Evolutionary conservation across 2,888 invertebrate species (phyloP).

Genomic region (Lingula anatina): DNA sequence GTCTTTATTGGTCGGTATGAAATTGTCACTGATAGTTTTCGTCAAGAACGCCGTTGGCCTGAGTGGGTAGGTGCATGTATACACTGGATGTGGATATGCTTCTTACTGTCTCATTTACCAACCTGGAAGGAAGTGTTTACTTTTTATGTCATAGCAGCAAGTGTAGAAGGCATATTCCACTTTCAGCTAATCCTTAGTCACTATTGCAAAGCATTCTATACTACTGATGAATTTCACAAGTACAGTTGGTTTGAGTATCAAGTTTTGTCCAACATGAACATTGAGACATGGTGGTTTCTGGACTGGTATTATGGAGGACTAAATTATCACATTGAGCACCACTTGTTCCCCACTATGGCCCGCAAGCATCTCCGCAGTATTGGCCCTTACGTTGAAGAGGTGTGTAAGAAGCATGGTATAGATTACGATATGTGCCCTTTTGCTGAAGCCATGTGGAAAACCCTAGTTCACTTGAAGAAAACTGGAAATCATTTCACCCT

Average conservation of each 20-base stretch:
- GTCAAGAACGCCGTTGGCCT: constrained; percentile 11
- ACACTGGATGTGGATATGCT: constrained; percentile 13
- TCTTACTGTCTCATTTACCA: constrained; percentile 8
- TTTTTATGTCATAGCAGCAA: constrained; percentile 10
- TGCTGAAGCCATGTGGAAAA: constrained; percentile 6
- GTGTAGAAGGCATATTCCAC: constrained; percentile 13
- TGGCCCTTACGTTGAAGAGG: constrained; percentile 5
- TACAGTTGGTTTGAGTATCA: constrained; percentile 10
- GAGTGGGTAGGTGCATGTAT: constrained; percentile 8
- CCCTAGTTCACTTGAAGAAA: constrained; percentile 10
- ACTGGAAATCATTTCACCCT: constrained; percentile 2
- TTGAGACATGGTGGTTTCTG: constrained; percentile 8
- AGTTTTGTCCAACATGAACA: constrained; percentile 13
- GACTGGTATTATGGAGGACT: constrained; percentile 17
- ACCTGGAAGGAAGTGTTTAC: constrained; percentile 9
- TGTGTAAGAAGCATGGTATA: constrained; percentile 12
- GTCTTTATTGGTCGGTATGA: constrained; percentile 9
- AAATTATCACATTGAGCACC: constrained; percentile 16
- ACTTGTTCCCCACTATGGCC: constrained; percentile 12
- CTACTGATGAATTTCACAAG: constrained; percentile 8
- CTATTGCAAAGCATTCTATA: constrained; percentile 13
- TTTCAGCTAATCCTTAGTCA: constrained; percentile 14
- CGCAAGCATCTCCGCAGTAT: constrained; percentile 9
- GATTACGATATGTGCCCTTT: constrained; percentile 12
- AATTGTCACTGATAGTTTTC: constrained; percentile 11